phyloP scores from a whole-genome alignment of 2,888 invertebrate genomes.

The Teinopalpus imperialis region DNA sequence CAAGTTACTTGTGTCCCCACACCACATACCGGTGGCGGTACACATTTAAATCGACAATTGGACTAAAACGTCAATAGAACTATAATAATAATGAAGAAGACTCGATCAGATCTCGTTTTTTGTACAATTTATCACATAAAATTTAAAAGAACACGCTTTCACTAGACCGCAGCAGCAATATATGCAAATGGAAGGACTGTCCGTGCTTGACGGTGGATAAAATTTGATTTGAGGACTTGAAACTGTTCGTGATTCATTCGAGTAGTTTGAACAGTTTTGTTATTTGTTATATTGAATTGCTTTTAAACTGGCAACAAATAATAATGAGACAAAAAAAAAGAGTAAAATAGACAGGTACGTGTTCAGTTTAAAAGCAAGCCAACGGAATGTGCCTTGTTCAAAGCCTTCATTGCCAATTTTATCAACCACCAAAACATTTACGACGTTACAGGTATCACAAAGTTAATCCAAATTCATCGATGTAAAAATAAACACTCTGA shows the following conservation, averaged over 20 bases:
- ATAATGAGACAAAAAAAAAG: not conserved
- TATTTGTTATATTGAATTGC: not conserved
- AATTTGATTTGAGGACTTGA: too few relatives aligned
- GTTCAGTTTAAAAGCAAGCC: not conserved
- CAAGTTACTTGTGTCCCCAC: constrained; percentile 33
- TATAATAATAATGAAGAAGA: constrained; percentile 61
- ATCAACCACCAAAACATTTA: constrained; percentile 29
- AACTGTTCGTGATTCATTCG: not conserved
- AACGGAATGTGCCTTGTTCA: constrained; percentile 1
- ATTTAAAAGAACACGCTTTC: constrained; percentile 62
- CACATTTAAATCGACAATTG: constrained; percentile 40
- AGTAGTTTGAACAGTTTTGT: not conserved
- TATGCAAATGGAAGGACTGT: constrained; percentile 37
- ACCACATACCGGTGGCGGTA: constrained; percentile 17
- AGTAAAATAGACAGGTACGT: not conserved
- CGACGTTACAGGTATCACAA: constrained; percentile 32
- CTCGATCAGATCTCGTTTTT: constrained; percentile 69
- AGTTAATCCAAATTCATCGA: constrained; percentile 50
- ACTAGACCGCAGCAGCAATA: constrained; percentile 43
- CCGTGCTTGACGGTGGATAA: constrained; percentile 32
- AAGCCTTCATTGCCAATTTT: constrained; percentile 22
- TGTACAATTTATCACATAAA: constrained; percentile 77
- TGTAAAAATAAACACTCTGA: constrained; percentile 73
- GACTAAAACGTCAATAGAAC: constrained; percentile 64
- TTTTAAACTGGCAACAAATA: constrained; percentile 7